Evolutionary conservation across 2,888 invertebrate genomes (phyloP), one percentile per base, ranked within the genome.

Genomic region (Allophyes oxyacanthae): DNA sequence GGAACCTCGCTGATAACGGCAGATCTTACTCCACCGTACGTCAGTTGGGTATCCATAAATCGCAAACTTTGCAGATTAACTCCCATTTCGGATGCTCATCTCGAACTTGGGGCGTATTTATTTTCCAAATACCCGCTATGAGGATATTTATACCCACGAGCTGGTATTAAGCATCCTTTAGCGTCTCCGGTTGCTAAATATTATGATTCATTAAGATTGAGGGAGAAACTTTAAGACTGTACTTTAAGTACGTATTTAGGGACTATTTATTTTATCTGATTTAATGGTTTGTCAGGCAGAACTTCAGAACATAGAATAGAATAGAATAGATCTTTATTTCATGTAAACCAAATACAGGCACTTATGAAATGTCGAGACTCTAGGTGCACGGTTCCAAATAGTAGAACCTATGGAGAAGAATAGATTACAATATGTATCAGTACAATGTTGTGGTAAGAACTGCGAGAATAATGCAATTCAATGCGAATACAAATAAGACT

Each of bases 21-120:
- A 36, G 45, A 43, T 52, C 53, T 32, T 15, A 20, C 54, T 48
- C 42, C 28, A 28, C 6, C 37, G 14, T 28, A 70, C 57, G 64
- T 69, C 67, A 50, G 36, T 10, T 36, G 42, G 49, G 45, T 44
- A 45, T 58, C 64, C 66, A 78, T 82, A 83, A 82, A 82, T 83
- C 70, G 56, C 38, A 55, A 82, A 83, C 77, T 83, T 83, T 68
- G 46, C 67, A 72, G 75, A 80, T 83, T 82, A 83, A 77, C 71
- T 70, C 62, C 65, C 70, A 65, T 69, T 68, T 71, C 64, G 43
- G 70, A 75, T 70, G 55, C 63, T 65, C 54, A 61, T 51, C 61
- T 44, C 14, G 51, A 67, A 67, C 67, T 69, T 54, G 26, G 50
- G 64, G 60, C 74, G 73, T 78, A 79, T 82, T 75, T 75, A 72